These are phyloP conservation scores for Falco biarmicus DNA, from an alignment of 2,797 vertebrate genomes.

Conservation along the genomic window DNA sequence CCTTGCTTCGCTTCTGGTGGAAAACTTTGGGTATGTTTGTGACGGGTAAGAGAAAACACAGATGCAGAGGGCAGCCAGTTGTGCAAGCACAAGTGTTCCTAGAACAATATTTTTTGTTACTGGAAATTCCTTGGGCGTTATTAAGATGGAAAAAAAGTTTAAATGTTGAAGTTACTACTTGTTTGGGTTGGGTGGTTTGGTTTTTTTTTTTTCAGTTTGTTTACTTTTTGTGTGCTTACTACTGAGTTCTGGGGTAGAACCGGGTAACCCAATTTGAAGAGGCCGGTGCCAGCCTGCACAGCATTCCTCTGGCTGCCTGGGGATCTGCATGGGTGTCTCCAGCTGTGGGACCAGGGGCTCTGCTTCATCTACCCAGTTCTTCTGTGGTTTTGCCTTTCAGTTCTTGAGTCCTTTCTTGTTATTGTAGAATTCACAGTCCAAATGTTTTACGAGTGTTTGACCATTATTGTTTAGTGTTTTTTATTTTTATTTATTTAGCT, in stretches of 20 bases:
- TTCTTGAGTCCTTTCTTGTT: neutral
- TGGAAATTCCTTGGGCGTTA: neutral
- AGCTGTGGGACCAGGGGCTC: neutral
- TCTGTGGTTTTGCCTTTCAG: neutral
- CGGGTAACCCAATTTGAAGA: neutral
- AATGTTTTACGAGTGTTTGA: neutral
- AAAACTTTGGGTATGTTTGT: conserved; percentile 29
- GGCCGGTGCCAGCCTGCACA: neutral
- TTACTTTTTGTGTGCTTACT: neutral
- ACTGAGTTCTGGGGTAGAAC: neutral
- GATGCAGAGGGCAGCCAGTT: neutral
- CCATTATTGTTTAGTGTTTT: neutral
- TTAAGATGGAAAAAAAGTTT: neutral
- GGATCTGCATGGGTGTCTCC: neutral
- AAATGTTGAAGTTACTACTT: neutral
- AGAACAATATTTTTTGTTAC: conserved; percentile 42
- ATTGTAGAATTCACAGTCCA: neutral
- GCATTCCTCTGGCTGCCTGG: neutral
- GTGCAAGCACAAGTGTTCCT: conserved; percentile 2
- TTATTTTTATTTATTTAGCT: neutral
- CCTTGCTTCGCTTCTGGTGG: neutral
- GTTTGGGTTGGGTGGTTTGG: no score
- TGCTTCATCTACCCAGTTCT: neutral
- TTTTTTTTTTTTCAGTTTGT: neutral
- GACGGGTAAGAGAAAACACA: neutral